Conservation (phyloP, 2,797 vertebrate species). For the Intellagama lesueurii region DNA sequence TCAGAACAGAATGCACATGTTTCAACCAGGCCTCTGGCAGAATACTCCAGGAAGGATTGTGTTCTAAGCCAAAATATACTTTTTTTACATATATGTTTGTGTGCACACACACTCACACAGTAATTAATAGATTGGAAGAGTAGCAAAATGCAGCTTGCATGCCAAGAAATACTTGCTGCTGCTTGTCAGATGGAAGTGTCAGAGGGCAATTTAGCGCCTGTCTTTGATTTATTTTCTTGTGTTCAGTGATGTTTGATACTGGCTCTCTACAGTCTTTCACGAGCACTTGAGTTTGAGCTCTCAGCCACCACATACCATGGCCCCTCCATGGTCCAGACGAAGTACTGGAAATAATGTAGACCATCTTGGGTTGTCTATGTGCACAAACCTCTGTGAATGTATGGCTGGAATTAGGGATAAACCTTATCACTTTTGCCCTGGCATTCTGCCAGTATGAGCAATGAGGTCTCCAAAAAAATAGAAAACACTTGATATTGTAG, state of each 20-base stretch:
- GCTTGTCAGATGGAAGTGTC: slow-evolving; percentile 44
- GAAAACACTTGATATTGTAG: slow-evolving; percentile 30
- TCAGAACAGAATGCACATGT: not conserved
- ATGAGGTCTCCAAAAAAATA: slow-evolving; percentile 29
- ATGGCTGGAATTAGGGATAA: slow-evolving; percentile 33
- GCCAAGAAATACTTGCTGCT: slow-evolving; percentile 27
- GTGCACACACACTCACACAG: slow-evolving; percentile 12
- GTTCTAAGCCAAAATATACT: not conserved
- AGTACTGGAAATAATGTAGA: slow-evolving; percentile 35
- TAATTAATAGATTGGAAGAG: slow-evolving; percentile 25
- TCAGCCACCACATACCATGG: slow-evolving; percentile 6
- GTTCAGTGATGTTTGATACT: slow-evolving; percentile 39
- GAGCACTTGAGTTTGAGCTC: slow-evolving; percentile 23
- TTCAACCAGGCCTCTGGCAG: not conserved
- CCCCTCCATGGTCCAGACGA: not conserved
- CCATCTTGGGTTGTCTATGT: slow-evolving; percentile 24
- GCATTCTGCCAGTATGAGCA: slow-evolving; percentile 37
- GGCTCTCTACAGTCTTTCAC: slow-evolving; percentile 13
- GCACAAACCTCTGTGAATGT: slow-evolving; percentile 41
- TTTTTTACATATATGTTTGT: not conserved
- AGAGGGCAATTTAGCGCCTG: not conserved
- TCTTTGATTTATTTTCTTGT: slow-evolving; percentile 54
- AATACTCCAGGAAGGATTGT: not conserved
- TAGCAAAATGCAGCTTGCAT: slow-evolving; percentile 7
- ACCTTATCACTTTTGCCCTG: slow-evolving; percentile 41